phyloP scores from a whole-genome alignment of 1,140 invertebrate genomes.

The Drosophila lini region DNA sequence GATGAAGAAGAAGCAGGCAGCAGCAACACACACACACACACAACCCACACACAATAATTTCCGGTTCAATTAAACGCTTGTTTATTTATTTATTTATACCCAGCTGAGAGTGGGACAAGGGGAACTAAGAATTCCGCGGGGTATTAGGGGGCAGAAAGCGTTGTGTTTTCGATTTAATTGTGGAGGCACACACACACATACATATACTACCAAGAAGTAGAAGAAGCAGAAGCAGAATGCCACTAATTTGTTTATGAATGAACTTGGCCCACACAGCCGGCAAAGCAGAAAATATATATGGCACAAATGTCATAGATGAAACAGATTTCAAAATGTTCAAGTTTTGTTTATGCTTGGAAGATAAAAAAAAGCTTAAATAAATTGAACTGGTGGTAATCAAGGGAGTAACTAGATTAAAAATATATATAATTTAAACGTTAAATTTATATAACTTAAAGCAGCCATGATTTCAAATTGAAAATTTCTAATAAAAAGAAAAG shows the following conservation, averaged over 20 bases:
- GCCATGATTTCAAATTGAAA: too few relatives aligned
- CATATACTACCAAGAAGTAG: not conserved
- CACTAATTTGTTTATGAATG: constrained; percentile 76
- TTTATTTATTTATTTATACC: constrained; percentile 73
- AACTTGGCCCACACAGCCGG: constrained; percentile 33
- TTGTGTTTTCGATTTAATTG: constrained; percentile 62
- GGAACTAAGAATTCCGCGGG: not conserved
- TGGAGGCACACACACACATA: constrained; percentile 11
- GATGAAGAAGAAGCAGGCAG: not conserved
- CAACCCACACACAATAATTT: constrained; percentile 78
- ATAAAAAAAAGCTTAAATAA: too few relatives aligned
- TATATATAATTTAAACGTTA: too few relatives aligned
- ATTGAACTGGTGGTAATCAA: too few relatives aligned
- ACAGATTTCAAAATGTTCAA: not conserved
- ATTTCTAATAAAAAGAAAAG: too few relatives aligned
- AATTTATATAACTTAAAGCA: too few relatives aligned
- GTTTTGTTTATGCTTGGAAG: not conserved
- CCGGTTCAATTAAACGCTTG: constrained; percentile 82
- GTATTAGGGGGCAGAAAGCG: not conserved
- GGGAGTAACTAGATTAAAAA: too few relatives aligned
- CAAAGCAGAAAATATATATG: constrained; percentile 14
- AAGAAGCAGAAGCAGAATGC: constrained; percentile 4
- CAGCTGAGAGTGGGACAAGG: constrained; percentile 1
- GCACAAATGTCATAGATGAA: constrained; percentile 42
- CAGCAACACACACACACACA: constrained; percentile 39